Evolutionary conservation across 2,797 vertebrate genomes (phyloP), one percentile per base, ranked within the genome.

Genomic region (Adrianichthys oophorus): DNA sequence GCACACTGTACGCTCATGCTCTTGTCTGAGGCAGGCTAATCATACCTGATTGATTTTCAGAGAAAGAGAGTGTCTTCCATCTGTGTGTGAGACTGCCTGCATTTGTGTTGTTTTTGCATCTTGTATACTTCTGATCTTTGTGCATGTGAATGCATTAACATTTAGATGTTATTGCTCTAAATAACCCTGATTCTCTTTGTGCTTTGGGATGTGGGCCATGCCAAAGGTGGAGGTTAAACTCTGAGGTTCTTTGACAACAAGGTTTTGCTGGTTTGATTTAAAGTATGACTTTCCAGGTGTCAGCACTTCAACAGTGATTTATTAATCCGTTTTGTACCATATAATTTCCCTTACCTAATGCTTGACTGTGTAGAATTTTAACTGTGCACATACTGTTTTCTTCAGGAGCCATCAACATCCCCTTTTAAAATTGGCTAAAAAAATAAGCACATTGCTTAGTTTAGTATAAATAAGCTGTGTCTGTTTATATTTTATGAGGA

Each of bases 21-120:
- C 51, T 29, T 40, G 52, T 73, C 58, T 54, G 43, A 71, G 66
- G 60, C 53, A 37, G 61, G 52, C 55, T 77, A 78, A 80, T 79
- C 68, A 74, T 75, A 66, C 78, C 59, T 80, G 78, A 86, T 76
- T 73, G 74, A 82, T 75, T 26, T 68, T 65, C 66, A 68, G 71
- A 48, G 65, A 62, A 48, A 59, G 68, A 70, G 26, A 62, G 58
- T 74, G 70, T 65, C 69, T 70, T 72, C 68, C 60, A 70, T 65
- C 65, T 15, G 15, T 46, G 32, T 50, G 44, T 54, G 15, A 46
- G 29, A 7, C 51, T 21, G 41, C 59, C 59, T 52, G 15, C 44
- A 68, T 55, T 67, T 66, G 46, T 57, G 60, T n/a, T 23, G 10
- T 21, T 14, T 46, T 49, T 45, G 17, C 17, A 18, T 1, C 3